Base-by-base conservation (phyloP, 2,888 invertebrate species). In the Ophion ventricosus region DNA sequence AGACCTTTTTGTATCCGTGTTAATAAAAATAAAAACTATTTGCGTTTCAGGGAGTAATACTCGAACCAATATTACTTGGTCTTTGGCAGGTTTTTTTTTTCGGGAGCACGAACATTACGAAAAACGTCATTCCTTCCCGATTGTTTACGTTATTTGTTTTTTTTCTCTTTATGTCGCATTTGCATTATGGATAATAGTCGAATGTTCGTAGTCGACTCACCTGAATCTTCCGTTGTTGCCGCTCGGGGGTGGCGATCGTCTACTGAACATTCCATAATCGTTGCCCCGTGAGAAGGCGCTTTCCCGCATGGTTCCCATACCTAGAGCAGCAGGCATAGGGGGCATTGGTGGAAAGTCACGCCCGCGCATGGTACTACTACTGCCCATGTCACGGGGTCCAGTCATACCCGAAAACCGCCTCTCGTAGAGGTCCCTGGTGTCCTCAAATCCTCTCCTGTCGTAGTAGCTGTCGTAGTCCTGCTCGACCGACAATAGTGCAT, bases 211-310 rank as follows among this genome's bases (percentile, higher is more conserved):
- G 25, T 70, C 26, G 80, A 92, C 92, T 93, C 90, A 93, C 93
- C 93, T 93, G 90, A 93, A 93, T 89, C 93, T 89, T 86, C 93
- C 92, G 87, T 92, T 93, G 88, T 92, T 93, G 86, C 92, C 93
- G 85, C 92, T 92, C 72, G 93, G 93, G 78, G 97, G 96, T 89
- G 97, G 97, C 88, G 97, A 97, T 90, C 97, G 95, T 88, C 97
- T 95, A 93, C 97, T 97, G 94, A 97, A 97, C 96, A 97, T 97
- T 89, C 96, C 95, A 93, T 97, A 97, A 93, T 97, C 95, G 90
- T 94, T 93, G 54, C 94, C 93, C 80, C 95, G 94, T 94, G 96
- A 93, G 93, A 94, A 94, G 94, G 96, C 94, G 29, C 94, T 93
- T 86, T 95, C 95, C 73, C 96, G 95, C 95, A 96, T 95, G 88